Evolutionary conservation across 2,797 vertebrate species (phyloP).

Genomic region (Halcyon chelicuti): DNA sequence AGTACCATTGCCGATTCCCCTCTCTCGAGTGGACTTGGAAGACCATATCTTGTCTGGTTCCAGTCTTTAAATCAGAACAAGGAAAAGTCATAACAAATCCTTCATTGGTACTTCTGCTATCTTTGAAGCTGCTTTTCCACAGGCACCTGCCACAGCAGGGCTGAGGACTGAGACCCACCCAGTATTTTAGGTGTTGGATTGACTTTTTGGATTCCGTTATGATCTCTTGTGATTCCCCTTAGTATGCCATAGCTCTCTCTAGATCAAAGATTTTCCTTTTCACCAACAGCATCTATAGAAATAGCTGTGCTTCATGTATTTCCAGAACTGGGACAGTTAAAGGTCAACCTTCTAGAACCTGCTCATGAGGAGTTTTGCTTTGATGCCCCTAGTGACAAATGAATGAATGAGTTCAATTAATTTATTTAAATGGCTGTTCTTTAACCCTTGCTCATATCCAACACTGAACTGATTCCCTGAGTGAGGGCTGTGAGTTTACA

Average conservation of each 20-base stretch:
- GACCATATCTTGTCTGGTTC: constrained; percentile 73
- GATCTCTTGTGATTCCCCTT: neutral
- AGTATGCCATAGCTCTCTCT: neutral
- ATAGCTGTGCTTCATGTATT: neutral
- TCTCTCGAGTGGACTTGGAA: constrained; percentile 50
- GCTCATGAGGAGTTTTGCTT: neutral
- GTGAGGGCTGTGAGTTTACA: neutral
- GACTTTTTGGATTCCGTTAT: neutral
- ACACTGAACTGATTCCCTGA: neutral
- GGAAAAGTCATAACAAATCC: neutral
- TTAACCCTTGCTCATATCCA: neutral
- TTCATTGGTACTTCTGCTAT: neutral
- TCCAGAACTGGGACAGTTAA: neutral
- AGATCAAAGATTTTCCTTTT: neutral
- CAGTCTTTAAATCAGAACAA: constrained; percentile 63
- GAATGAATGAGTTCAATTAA: neutral
- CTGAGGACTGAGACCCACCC: neutral
- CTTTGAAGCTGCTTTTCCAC: neutral
- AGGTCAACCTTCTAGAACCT: neutral
- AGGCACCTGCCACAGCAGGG: neutral
- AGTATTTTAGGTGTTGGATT: neutral
- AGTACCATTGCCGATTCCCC: constrained; percentile 58
- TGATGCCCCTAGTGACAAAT: neutral
- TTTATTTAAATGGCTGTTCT: neutral
- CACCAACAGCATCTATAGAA: neutral